phyloP scores from a whole-genome alignment of 2,797 vertebrate species.

The Danio kyathit region DNA sequence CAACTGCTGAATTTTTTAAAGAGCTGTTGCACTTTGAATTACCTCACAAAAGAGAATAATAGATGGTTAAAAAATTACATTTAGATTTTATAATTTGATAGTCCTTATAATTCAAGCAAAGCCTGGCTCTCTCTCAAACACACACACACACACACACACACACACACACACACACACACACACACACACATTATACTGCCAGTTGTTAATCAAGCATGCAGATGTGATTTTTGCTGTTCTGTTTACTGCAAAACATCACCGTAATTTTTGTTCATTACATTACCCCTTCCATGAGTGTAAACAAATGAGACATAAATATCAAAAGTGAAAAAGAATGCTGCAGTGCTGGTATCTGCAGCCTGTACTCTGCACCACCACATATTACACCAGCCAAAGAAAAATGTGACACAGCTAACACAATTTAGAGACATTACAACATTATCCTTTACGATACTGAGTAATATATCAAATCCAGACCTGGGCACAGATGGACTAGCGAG shows the following conservation, averaged over 20 bases:
- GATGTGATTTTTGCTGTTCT: neutral
- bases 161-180: neutral
- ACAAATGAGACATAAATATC: neutral
- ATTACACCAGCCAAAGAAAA: constrained; percentile 31
- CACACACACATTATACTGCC: neutral
- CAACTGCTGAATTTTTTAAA: too few relatives aligned
- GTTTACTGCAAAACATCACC: neutral
- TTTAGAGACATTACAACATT: constrained; percentile 50
- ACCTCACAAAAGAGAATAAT: neutral
- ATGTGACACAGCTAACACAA: constrained; percentile 43
- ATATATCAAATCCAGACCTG: constrained; percentile 55
- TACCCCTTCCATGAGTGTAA: neutral
- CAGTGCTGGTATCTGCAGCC: neutral
- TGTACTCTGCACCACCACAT: constrained; percentile 4
- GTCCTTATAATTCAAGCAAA: neutral
- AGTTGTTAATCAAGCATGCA: constrained; percentile 7
- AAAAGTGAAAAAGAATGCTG: neutral
- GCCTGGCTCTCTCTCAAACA: neutral
- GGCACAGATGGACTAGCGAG: constrained; percentile 58
- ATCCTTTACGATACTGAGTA: constrained; percentile 51
- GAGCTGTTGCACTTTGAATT: too few relatives aligned
- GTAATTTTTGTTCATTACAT: neutral
- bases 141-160: neutral
- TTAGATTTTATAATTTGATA: neutral
- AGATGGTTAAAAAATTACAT: neutral